Percentiles rank a stretch among this genome's conserved stretches.
Evolutionary conservation across 2,888 invertebrate genomes (phyloP).

Genomic region (Chalcis sispes): DNA sequence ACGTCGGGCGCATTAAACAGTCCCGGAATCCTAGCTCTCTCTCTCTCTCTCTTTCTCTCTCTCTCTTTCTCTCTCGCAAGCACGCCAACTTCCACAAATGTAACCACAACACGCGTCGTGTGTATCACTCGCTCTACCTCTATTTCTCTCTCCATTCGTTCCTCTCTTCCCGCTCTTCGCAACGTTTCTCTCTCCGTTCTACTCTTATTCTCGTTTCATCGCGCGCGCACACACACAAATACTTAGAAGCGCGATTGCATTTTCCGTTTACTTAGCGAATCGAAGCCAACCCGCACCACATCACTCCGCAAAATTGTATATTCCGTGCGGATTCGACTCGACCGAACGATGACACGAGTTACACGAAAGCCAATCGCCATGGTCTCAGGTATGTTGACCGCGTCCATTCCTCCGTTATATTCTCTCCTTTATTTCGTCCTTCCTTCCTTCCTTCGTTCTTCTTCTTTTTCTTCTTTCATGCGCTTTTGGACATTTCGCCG

Average conservation of each 20-base stretch:
- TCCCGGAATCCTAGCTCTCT: not conserved
- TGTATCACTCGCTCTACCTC: too few relatives aligned
- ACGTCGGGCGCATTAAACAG: constrained; percentile 32
- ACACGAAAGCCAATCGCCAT: too few relatives aligned
- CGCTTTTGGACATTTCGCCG: too few relatives aligned
- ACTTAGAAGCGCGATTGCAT: constrained; percentile 39
- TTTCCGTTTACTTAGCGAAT: constrained; percentile 48
- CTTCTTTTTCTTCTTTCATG: too few relatives aligned
- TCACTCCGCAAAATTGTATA: not conserved
- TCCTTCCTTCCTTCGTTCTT: too few relatives aligned
- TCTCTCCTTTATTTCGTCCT: too few relatives aligned
- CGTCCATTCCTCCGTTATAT: too few relatives aligned
- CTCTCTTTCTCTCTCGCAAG: not conserved
- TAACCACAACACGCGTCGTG: constrained; percentile 12
- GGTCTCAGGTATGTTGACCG: not conserved
- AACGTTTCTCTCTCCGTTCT: not conserved
- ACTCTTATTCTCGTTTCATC: not conserved
- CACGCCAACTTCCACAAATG: constrained; percentile 14
- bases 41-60: too few relatives aligned
- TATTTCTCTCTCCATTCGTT: not conserved
- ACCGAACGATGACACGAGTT: too few relatives aligned
- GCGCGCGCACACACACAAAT: constrained; percentile 6
- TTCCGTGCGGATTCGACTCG: too few relatives aligned
- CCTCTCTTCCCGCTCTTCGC: not conserved
- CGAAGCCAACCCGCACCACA: too few relatives aligned